phyloP scores from a whole-genome alignment of 2,113 vertebrate species.

The Oreochromis aureus region DNA sequence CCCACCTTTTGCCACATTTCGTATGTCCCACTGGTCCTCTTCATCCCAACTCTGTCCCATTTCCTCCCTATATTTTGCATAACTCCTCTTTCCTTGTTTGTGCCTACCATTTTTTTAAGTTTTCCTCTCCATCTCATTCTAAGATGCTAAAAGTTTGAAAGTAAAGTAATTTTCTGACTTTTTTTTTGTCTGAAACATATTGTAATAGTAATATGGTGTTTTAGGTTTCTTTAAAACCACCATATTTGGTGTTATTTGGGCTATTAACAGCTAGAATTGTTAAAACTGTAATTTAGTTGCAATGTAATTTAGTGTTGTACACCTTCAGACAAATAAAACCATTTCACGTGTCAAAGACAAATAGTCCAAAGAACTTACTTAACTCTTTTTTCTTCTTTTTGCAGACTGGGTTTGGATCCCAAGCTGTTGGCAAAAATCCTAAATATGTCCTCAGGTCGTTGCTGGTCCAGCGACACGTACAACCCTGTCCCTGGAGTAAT shows the following conservation, averaged over 20 bases:
- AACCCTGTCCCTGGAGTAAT: conserved; percentile 97
- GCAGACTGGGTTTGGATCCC: conserved; percentile 94
- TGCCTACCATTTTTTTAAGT: neutral
- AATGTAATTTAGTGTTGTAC: neutral
- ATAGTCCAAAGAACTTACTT: neutral
- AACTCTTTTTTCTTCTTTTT: conserved; percentile 34
- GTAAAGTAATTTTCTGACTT: neutral
- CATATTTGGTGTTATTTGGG: neutral
- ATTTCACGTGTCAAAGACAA: neutral
- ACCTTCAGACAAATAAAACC: neutral
- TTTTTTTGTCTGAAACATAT: neutral
- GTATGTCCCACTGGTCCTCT: neutral
- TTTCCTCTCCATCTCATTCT: neutral
- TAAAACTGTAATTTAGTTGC: neutral
- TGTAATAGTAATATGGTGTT: neutral
- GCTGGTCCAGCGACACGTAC: conserved; percentile 97
- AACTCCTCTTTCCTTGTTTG: neutral
- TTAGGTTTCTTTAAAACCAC: neutral
- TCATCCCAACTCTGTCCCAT: neutral
- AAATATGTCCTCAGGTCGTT: conserved; percentile 95
- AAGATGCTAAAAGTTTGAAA: neutral
- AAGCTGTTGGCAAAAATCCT: conserved; percentile 91
- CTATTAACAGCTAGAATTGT: neutral
- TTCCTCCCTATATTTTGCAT: neutral
- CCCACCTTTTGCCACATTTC: conserved; percentile 17